These are phyloP conservation scores for Scopus umbretta DNA, from an alignment of 2,113 vertebrate genomes.

Conservation along the genomic window DNA sequence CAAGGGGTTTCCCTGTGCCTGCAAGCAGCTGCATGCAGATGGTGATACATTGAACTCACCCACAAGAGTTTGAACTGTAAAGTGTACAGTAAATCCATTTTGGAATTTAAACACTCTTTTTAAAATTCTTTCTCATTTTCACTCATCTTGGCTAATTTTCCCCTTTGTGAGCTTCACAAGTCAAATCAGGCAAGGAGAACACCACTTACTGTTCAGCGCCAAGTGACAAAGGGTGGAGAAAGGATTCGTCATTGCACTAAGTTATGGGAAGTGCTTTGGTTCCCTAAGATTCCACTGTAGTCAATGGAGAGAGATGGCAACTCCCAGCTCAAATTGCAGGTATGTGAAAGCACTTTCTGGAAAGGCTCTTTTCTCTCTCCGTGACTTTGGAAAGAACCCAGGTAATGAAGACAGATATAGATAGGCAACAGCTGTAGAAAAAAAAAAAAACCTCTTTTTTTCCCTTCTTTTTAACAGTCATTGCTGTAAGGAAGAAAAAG, in stretches of 20 bases:
- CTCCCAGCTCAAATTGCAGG: slow-evolving; percentile 23
- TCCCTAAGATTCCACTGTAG: neutral
- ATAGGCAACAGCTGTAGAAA: neutral
- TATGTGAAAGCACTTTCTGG: neutral
- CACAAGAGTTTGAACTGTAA: neutral
- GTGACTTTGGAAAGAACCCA: neutral
- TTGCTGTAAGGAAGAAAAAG: neutral
- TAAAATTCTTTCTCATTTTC: neutral
- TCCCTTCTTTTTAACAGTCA: neutral
- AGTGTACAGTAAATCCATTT: neutral
- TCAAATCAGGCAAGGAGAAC: neutral
- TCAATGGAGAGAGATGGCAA: neutral
- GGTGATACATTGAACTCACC: fast-evolving
- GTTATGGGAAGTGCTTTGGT: neutral
- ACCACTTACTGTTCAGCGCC: neutral
- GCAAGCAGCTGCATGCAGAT: neutral
- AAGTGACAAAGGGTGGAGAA: slow-evolving; percentile 9
- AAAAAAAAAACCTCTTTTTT: neutral
- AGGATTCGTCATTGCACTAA: neutral
- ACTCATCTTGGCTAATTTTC: neutral
- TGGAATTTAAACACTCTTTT: neutral
- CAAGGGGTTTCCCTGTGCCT: neutral
- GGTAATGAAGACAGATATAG: neutral
- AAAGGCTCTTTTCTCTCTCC: neutral
- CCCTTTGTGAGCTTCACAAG: neutral